These are phyloP conservation scores for Ooceraea biroi DNA, from an alignment of 1,140 invertebrate genomes.

Conservation along the genomic window DNA sequence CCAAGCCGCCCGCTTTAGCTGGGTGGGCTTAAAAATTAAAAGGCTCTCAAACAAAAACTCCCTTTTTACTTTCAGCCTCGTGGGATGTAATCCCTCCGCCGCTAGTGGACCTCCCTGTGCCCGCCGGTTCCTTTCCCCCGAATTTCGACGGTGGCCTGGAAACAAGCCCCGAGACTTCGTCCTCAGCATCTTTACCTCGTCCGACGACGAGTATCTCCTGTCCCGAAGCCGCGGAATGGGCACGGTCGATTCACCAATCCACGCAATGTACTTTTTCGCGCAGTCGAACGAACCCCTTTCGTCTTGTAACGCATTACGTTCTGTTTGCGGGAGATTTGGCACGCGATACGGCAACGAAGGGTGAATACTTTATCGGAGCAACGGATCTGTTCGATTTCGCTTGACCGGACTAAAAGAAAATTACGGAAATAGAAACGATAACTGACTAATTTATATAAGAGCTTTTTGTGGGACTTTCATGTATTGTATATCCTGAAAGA, in stretches of 20 bases:
- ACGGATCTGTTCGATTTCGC: background rate
- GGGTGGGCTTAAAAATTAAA: conserved; percentile 83
- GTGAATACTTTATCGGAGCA: conserved; percentile 7
- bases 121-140: conserved; percentile 6
- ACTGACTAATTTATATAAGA: background rate
- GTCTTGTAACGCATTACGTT: conserved; percentile 38
- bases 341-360: conserved; percentile 5
- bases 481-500: too few species aligned
- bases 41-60: conserved; percentile 80
- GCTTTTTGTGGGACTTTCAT: background rate
- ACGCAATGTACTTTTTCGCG: conserved; percentile 44
- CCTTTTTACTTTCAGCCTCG: conserved; percentile 73
- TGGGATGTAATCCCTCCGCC: conserved; percentile 69
- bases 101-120: conserved; percentile 9
- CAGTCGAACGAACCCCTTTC: conserved; percentile 31
- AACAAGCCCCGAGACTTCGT: conserved; percentile 61
- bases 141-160: conserved; percentile 60
- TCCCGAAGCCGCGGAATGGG: conserved; percentile 22
- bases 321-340: conserved; percentile 64
- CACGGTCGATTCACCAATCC: conserved; percentile 58
- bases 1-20: conserved; percentile 55
- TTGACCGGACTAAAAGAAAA: background rate
- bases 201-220: conserved; percentile 48
- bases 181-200: conserved; percentile 44
- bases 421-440: background rate